Conservation (phyloP, 2,113 vertebrate species). For the Rhagologus leucostigma region DNA sequence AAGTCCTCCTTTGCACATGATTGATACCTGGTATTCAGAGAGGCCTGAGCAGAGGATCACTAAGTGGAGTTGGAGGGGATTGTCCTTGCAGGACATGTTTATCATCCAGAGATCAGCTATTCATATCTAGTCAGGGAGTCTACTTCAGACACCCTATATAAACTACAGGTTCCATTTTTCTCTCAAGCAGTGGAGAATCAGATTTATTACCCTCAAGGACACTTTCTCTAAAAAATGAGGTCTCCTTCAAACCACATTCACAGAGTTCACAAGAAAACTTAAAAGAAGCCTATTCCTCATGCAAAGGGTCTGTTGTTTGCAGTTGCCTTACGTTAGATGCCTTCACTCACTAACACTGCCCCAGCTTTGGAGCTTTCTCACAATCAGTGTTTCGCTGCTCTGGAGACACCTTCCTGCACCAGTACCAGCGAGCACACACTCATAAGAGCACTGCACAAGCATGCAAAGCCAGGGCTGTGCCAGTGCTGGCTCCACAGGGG, state of each 20-base stretch:
- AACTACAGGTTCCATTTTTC: neutral
- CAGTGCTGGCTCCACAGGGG: neutral
- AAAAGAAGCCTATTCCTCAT: neutral
- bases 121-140: neutral
- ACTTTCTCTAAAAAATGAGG: neutral
- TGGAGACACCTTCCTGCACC: neutral
- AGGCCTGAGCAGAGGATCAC: neutral
- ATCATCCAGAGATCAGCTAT: neutral
- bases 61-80: neutral
- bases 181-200: neutral
- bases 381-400: neutral
- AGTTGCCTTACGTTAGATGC: neutral
- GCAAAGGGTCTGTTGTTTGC: neutral
- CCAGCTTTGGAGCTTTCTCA: neutral
- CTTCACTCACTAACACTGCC: neutral
- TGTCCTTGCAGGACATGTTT: neutral
- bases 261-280: neutral
- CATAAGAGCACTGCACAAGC: neutral
- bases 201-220: neutral
- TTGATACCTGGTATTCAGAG: neutral
- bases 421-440: rapidly evolving
- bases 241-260: neutral
- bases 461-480: neutral
- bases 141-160: neutral
- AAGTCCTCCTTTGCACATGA: neutral